Evolutionary conservation across 1,140 invertebrate genomes (phyloP), one percentile per base, ranked within the genome.

Genomic region (Mycetomoellerius zeteki): DNA sequence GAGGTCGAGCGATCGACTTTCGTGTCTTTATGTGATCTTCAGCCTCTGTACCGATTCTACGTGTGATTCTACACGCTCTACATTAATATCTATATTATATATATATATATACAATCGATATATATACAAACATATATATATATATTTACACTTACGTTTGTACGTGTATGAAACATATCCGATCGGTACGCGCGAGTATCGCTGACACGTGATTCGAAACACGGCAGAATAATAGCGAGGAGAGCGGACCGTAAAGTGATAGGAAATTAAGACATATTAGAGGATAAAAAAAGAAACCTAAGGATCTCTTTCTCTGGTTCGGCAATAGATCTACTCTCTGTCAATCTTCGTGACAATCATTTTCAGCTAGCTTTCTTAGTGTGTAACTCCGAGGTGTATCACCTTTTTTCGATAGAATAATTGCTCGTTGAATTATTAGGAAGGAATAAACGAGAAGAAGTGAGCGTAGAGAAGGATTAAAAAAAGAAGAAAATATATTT

Each of bases 261-360:
- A 72, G 24, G 7, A 30, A 37, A 60, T 82, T 58, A 24, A 82
- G 24, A 24, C 24, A 16, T 4, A 30, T 50, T 84, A 62, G 52
- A 43, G 8, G 52, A 56, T 65, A 27, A 72, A 16, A 47, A 89
- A 67, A 87, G 24, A 19, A 30, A 60, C 33, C 56, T 10, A 54
- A 82, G 37, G 52, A 88, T 77, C 73, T 60, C 86, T 72, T 89
- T 69, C 52, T 75, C 73, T 50, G 58, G 75, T 89, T 58, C 84
- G 30, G 54, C 76, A 24, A 69, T 37, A 24, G 84, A 84, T 43
- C 62, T 86, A 58, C 65, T 78, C 80, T 89, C 58, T 86, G 87
- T 91, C 88, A 90, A 92, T 92, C 91, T 91, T 92, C 86, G 90
- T 93, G 94, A 94, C 94, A 94, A 94, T 94, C 94, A 94, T 93